These are phyloP conservation scores for Upupa epops DNA, from an alignment of 2,113 vertebrate species.

Conservation along the genomic window DNA sequence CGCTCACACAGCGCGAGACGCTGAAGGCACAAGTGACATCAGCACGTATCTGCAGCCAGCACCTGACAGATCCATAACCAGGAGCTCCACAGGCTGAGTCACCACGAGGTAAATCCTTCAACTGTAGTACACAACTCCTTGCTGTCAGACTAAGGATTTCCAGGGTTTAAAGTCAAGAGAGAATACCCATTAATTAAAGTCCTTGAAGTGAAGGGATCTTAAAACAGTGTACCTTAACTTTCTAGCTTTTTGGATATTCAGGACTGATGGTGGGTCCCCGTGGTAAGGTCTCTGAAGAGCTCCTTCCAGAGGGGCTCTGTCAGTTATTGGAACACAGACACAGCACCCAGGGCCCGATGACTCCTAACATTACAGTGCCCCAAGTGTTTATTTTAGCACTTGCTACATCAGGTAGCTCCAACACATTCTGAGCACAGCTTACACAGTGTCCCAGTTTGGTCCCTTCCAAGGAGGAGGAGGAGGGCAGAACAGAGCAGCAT, in stretches of 20 bases:
- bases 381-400: constrained; percentile 38
- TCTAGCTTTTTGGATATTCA: background rate
- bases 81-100: background rate
- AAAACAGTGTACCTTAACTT: background rate
- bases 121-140: background rate
- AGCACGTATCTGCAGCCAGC: background rate
- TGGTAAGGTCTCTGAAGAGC: background rate
- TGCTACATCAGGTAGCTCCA: background rate
- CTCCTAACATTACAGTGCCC: background rate
- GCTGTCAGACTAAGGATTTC: background rate
- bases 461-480: background rate
- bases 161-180: background rate
- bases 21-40: too few relatives aligned
- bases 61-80: background rate
- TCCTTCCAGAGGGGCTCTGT: background rate
- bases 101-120: background rate
- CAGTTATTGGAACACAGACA: constrained; percentile 3
- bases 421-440: background rate
- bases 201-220: background rate
- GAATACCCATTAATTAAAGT: background rate
- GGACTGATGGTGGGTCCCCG: background rate
- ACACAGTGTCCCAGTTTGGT: fast-evolving
- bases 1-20: background rate
- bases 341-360: constrained; percentile 1
- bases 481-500: background rate